Conservation (phyloP, 2,113 vertebrate species). For the Litocranius walleri region DNA sequence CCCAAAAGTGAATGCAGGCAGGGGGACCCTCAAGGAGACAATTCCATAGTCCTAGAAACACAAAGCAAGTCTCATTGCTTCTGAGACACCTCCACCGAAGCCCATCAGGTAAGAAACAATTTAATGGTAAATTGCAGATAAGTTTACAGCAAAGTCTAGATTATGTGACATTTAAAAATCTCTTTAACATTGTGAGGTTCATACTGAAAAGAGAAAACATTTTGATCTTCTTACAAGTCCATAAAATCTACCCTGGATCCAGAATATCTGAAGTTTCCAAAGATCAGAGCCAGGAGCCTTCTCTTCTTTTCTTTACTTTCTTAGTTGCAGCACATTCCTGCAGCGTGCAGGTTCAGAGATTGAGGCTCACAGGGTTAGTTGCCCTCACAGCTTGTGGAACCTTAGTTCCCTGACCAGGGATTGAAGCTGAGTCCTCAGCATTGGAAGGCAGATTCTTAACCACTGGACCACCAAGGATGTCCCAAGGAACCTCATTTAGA, state of each 20-base stretch:
- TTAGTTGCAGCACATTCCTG: not conserved
- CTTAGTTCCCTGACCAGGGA: not conserved
- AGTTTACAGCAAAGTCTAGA: not conserved
- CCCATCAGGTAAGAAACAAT: not conserved
- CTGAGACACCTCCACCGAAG: not conserved
- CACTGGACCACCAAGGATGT: not conserved
- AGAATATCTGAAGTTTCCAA: not conserved
- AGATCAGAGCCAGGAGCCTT: not conserved
- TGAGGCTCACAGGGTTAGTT: not conserved
- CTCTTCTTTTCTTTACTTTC: not conserved
- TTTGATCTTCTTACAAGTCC: not conserved
- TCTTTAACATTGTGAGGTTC: not conserved
- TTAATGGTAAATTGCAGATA: not conserved
- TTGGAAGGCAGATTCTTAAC: not conserved
- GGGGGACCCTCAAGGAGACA: not conserved
- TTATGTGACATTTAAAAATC: not conserved
- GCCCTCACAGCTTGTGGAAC: not conserved
- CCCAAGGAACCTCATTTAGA: not conserved
- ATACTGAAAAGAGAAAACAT: not conserved
- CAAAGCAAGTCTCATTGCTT: not conserved
- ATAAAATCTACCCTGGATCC: not conserved
- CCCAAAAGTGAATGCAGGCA: not conserved
- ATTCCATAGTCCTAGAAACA: not conserved
- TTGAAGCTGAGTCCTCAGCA: not conserved
- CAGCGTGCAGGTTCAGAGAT: fast-evolving